Base-by-base conservation (phyloP, 1,140 invertebrate genomes). In the Lordiphosa stackelbergi region DNA sequence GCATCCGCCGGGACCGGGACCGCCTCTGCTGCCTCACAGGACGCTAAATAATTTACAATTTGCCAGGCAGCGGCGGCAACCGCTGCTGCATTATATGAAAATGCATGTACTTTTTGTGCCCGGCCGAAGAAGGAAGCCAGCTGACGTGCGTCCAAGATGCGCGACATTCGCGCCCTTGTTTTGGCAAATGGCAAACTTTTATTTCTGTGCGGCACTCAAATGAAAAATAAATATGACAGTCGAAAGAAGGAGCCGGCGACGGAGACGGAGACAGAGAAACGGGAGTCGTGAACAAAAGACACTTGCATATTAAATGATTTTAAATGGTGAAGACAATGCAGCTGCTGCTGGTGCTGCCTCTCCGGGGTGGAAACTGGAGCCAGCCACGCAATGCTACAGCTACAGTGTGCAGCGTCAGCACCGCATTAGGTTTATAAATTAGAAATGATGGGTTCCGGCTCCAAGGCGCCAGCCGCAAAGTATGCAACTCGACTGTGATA, bases 201-300 rank as follows among this genome's bases (percentile, higher is more conserved):
- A 84, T 74, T 84, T 85, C 73, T 69, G 66, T 48, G 37, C 68
- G 65, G 75, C 77, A 74, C 73, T 84, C 79, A 84, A 84, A 84
- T 84, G 73, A 84, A 85, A 84, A 84, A 84, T 84, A 84, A 84
- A 84, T 84, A 84, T 84, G 78, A 84, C 78, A 84, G 78, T 64
- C 61, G 83, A 78, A 62, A 56, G 65, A 49, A 52, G 28, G 2
- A 11, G 7, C 16, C 3, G 28, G 9, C 8, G 16, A 31, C 3
- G 34, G 3, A 19, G 24, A 22, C 19, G 19, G 19, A 19, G 35
- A 16, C 9, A 9, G 12, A 38, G 43, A 41, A 22, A 1, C 11
- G n/a, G 4, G 13, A 45, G 60, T 38, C 38, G 46, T 51, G 73
- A 69, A 83, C 79, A 78, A 78, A 69, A 84, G 79, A 65, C 66